These are phyloP conservation scores for Thalassoma bifasciatum DNA, from an alignment of 2,113 vertebrate species.

Conservation along the genomic window DNA sequence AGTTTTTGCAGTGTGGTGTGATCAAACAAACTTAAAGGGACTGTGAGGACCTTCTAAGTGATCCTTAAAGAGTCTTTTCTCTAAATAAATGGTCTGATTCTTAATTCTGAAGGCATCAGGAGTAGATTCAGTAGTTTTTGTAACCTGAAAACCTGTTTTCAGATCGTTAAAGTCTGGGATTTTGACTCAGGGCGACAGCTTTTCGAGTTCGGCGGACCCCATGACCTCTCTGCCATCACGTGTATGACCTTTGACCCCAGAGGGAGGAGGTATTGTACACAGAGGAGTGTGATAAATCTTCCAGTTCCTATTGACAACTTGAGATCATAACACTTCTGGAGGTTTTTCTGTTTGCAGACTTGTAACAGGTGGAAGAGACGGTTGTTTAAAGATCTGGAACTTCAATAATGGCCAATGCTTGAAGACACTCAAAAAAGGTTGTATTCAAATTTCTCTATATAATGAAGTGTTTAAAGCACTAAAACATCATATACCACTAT, in stretches of 20 bases:
- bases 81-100: no score
- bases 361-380: slow-evolving; percentile 81
- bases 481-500: not conserved
- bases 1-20: no score
- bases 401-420: slow-evolving; percentile 80
- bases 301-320: not conserved
- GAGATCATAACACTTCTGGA: not conserved
- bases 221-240: slow-evolving; percentile 73
- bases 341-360: slow-evolving; percentile 68
- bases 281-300: not conserved
- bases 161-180: slow-evolving; percentile 85
- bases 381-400: slow-evolving; percentile 82
- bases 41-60: no score
- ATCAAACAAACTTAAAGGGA: no score
- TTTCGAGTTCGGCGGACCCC: slow-evolving; percentile 82
- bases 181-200: slow-evolving; percentile 81
- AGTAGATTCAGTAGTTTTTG: not conserved
- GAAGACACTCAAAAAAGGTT: slow-evolving; percentile 76
- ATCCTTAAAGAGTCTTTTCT: no score
- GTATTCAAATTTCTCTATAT: slow-evolving; percentile 7
- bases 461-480: not conserved
- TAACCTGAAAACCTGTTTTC: slow-evolving; percentile 3
- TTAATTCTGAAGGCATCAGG: not conserved
- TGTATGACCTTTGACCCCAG: slow-evolving; percentile 83
- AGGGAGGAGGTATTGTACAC: slow-evolving; percentile 77